These are phyloP conservation scores for Sitophilus oryzae DNA, from an alignment of 1,140 invertebrate species.

Conservation along the genomic window DNA sequence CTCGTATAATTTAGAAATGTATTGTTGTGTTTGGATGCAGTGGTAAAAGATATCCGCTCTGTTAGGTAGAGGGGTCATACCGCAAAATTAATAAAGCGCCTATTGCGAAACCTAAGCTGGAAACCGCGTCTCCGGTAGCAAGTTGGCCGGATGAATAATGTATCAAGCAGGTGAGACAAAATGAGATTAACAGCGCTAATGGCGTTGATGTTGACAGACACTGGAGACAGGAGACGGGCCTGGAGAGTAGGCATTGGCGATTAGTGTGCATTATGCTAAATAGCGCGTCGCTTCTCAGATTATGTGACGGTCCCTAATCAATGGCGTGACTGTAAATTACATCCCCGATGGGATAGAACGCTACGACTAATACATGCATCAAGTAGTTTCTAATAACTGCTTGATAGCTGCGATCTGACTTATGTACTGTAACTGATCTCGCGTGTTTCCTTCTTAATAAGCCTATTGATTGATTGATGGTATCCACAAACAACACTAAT, in stretches of 20 bases:
- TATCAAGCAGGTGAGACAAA: constrained; percentile 20
- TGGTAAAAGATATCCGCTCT: too few species aligned
- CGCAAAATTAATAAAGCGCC: not conserved
- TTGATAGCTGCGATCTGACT: too few species aligned
- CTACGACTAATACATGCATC: not conserved
- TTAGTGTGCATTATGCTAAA: constrained; percentile 38
- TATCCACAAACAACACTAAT: not conserved
- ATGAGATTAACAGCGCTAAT: constrained; percentile 30
- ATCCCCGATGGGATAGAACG: constrained; percentile 16
- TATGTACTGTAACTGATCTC: too few species aligned
- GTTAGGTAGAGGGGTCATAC: too few species aligned
- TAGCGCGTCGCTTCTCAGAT: constrained; percentile 31
- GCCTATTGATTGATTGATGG: not conserved
- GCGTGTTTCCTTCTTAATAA: too few species aligned
- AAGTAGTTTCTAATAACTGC: not conserved
- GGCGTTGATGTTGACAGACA: constrained; percentile 34
- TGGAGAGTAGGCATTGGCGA: constrained; percentile 26
- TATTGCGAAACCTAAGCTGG: not conserved
- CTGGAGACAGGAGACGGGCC: constrained; percentile 24
- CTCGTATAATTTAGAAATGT: too few species aligned
- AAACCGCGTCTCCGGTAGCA: constrained; percentile 1
- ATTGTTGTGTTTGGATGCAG: too few species aligned
- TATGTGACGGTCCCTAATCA: constrained; percentile 35
- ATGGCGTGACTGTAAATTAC: constrained; percentile 34
- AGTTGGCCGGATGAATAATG: constrained; percentile 8